These are phyloP conservation scores for Arion vulgaris DNA, from an alignment of 1,140 invertebrate species.

Conservation along the genomic window DNA sequence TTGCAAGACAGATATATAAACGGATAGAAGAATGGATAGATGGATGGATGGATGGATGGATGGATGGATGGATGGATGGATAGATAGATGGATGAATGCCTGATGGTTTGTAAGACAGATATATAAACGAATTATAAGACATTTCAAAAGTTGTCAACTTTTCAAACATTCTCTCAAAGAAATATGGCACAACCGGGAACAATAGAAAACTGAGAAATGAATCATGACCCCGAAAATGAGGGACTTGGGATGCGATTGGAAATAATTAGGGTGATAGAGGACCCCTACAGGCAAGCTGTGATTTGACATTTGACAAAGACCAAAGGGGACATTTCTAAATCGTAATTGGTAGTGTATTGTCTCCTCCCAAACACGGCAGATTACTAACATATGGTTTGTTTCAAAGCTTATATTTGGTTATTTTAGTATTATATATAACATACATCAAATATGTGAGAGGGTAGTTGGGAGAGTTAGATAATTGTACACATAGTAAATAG, in stretches of 20 bases:
- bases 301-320: slow-evolving; percentile 10
- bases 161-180: no score
- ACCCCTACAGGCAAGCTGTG: neutral
- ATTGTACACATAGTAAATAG: no score
- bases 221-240: neutral
- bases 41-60: neutral
- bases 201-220: neutral
- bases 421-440: neutral
- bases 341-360: neutral
- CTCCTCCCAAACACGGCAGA: neutral
- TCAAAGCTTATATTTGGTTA: neutral
- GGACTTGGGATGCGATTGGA: neutral
- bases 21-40: neutral
- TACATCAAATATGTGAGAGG: no score
- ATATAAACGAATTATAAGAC: no score
- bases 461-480: no score
- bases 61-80: no score
- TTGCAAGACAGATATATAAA: neutral
- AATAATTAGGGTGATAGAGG: neutral
- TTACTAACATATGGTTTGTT: neutral
- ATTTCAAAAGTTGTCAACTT: no score
- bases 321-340: neutral
- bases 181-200: neutral
- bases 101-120: no score
- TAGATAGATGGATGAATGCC: no score